Conservation (phyloP, 1,140 invertebrate genomes). For the Neoseiulus cucumeris region DNA sequence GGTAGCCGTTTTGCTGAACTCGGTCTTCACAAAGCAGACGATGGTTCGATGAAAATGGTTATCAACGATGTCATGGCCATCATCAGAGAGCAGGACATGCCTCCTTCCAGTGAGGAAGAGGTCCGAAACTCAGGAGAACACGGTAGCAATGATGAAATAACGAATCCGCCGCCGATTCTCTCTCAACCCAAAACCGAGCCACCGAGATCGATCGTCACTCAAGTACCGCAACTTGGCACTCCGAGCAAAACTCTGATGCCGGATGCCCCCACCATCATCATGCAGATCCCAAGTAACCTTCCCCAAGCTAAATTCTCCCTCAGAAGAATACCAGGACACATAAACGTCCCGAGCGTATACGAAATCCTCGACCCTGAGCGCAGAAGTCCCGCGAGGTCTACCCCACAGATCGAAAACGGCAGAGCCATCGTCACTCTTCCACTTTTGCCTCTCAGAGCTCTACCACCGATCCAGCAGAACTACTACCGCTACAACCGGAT, state of each 20-base stretch:
- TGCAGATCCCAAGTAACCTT: background rate
- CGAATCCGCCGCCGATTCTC: background rate
- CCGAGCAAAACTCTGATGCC: background rate
- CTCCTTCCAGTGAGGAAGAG: background rate
- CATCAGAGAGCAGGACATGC: background rate
- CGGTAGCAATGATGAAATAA: no score
- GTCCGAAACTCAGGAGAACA: background rate
- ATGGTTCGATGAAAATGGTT: background rate
- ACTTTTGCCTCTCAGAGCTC: background rate
- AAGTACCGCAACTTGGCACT: background rate
- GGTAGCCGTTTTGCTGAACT: constrained; percentile 6
- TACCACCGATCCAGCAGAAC: background rate
- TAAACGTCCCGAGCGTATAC: background rate
- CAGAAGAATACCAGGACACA: background rate
- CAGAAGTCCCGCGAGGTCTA: background rate
- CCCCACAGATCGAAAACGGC: background rate
- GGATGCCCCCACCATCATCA: constrained; percentile 6
- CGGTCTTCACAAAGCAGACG: background rate
- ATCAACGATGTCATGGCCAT: constrained; percentile 6
- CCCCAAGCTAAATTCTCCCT: background rate
- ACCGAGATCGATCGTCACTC: background rate
- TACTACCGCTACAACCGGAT: constrained; percentile 10
- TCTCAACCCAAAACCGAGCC: background rate
- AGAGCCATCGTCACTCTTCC: background rate
- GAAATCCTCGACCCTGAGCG: constrained; percentile 3